Conservation (phyloP, 2,888 invertebrate species). For the Rhaphigaster nebulosa region DNA sequence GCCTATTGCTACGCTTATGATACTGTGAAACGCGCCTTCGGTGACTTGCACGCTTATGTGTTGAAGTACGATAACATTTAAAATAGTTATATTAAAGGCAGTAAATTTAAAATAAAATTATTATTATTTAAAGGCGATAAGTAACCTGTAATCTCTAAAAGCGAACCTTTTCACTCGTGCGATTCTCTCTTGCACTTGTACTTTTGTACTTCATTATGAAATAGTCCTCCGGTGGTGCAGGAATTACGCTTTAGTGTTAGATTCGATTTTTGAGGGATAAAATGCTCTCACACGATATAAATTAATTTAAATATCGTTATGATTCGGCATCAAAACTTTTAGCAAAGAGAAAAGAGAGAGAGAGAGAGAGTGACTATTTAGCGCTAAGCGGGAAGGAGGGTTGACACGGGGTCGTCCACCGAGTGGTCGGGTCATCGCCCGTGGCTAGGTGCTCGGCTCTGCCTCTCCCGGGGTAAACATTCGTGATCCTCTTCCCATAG, state of each 20-base stretch:
- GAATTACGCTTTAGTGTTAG: not conserved
- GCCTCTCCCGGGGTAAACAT: not conserved
- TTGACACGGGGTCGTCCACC: slow-evolving; percentile 53
- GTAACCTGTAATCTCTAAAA: too few relatives aligned
- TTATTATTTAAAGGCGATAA: too few relatives aligned
- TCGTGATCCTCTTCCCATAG: not conserved
- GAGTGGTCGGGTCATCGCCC: not conserved
- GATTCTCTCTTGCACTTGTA: too few relatives aligned
- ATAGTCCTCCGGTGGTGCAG: too few relatives aligned
- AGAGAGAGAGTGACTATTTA: not conserved
- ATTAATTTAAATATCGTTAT: not conserved
- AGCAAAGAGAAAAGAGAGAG: not conserved
- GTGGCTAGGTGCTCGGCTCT: not conserved
- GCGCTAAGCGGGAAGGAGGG: slow-evolving; percentile 20
- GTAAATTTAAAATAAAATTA: too few relatives aligned
- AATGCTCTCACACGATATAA: not conserved
- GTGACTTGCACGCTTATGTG: too few relatives aligned
- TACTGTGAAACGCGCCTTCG: too few relatives aligned
- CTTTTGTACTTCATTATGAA: too few relatives aligned
- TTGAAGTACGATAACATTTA: too few relatives aligned
- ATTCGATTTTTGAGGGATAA: not conserved
- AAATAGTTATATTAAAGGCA: too few relatives aligned
- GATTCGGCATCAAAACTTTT: not conserved
- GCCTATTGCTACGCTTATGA: too few relatives aligned
- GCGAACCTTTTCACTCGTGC: too few relatives aligned